A percentile compares a stretch with the other conserved stretches of the same genome.
phyloP scores from a whole-genome alignment of 2,113 vertebrate genomes.

The Pollachius pollachius region DNA sequence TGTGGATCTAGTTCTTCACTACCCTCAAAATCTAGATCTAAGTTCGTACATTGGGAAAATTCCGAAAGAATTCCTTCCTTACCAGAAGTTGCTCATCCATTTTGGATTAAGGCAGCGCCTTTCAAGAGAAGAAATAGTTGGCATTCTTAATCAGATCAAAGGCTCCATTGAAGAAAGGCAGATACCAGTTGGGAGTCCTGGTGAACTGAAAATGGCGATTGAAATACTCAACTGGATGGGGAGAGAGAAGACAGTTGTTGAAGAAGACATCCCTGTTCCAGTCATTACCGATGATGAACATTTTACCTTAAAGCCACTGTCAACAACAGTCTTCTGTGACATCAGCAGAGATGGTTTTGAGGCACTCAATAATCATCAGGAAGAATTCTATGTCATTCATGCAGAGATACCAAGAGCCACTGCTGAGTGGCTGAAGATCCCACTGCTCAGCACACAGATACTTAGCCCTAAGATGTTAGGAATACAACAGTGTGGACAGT shows the following conservation, averaged over 20 bases:
- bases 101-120: constrained; percentile 66
- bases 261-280: constrained; percentile 68
- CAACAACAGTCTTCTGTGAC: constrained; percentile 74
- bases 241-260: constrained; percentile 52
- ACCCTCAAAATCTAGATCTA: constrained; percentile 74
- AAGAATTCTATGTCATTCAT: constrained; percentile 72
- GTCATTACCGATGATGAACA: constrained; percentile 53
- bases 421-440: constrained; percentile 70
- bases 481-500: constrained; percentile 77
- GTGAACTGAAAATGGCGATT: constrained; percentile 71
- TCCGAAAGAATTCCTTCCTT: constrained; percentile 70
- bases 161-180: constrained; percentile 52
- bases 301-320: constrained; percentile 67
- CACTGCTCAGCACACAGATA: constrained; percentile 75
- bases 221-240: constrained; percentile 80
- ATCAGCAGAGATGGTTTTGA: constrained; percentile 66
- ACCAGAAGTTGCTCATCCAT: constrained; percentile 61
- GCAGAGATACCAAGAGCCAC: constrained; percentile 72
- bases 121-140: constrained; percentile 59
- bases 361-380: constrained; percentile 55
- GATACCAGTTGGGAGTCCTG: constrained; percentile 45
- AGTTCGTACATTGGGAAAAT: constrained; percentile 70
- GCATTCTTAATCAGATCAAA: constrained; percentile 66
- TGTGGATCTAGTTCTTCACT: constrained; percentile 66
- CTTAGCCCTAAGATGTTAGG: constrained; percentile 72